Evolutionary conservation across 2,888 invertebrate species (phyloP).

Genomic region (Darwinula stevensoni): DNA sequence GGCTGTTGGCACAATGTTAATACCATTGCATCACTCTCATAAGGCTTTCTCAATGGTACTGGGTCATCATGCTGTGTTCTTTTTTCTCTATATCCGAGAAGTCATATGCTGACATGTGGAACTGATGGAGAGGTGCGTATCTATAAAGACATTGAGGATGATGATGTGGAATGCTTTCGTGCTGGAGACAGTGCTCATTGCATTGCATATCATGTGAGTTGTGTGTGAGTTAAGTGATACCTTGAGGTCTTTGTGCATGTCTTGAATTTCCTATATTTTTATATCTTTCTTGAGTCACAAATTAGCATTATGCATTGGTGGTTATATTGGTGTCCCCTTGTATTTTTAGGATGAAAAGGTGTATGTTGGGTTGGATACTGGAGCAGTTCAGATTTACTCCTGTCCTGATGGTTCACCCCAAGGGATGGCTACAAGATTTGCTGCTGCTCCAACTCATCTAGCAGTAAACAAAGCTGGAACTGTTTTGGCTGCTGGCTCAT

Average conservation of each 20-base stretch:
- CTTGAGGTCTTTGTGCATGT: too few species aligned
- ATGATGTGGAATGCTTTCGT: constrained; percentile 48
- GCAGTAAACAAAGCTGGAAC: constrained; percentile 31
- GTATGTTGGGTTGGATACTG: constrained; percentile 53
- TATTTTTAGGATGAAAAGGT: constrained; percentile 23
- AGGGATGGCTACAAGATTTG: constrained; percentile 57
- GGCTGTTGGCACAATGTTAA: too few species aligned
- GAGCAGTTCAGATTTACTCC: constrained; percentile 51
- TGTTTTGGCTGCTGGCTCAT: constrained; percentile 30
- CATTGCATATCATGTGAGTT: constrained; percentile 32
- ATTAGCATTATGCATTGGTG: too few species aligned
- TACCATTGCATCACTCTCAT: constrained; percentile 3
- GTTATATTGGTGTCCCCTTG: constrained; percentile 8
- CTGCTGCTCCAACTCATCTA: constrained; percentile 58
- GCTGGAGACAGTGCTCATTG: constrained; percentile 53
- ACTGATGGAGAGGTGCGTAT: constrained; percentile 70
- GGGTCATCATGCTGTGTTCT: too few species aligned
- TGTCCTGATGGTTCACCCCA: constrained; percentile 44
- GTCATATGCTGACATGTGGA: constrained; percentile 55
- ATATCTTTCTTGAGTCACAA: too few species aligned
- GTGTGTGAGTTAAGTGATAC: constrained; percentile 4
- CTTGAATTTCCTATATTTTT: too few species aligned
- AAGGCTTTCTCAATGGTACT: constrained; percentile 1
- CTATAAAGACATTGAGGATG: constrained; percentile 53
- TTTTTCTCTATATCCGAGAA: constrained; percentile 17